Evolutionary conservation across 2,797 vertebrate species (phyloP).

Genomic region (Arnoldichthys spilopterus): DNA sequence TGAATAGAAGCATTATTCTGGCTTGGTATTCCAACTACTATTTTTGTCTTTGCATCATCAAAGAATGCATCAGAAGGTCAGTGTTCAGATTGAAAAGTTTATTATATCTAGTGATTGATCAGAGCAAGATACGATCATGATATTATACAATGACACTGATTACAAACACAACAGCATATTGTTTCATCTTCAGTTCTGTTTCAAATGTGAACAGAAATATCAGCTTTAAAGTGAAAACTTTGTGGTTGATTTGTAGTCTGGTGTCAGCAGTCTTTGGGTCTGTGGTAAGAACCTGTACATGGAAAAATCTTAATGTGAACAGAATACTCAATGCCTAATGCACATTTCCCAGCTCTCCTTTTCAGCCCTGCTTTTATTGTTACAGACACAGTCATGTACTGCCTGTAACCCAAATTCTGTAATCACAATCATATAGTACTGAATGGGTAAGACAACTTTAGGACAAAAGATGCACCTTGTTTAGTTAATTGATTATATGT

Average conservation of each 20-base stretch:
- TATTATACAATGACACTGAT: not conserved
- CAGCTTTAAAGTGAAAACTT: slow-evolving; percentile 9
- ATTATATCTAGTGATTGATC: not conserved
- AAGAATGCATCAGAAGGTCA: slow-evolving; percentile 6
- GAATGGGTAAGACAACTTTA: not conserved
- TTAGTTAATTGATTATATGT: not conserved
- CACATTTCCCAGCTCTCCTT: not conserved
- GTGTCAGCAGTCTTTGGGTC: not conserved
- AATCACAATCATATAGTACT: not conserved
- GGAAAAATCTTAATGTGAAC: not conserved
- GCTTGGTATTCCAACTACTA: slow-evolving; percentile 5
- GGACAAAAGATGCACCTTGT: not conserved
- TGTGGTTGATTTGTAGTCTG: not conserved
- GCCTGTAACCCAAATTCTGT: not conserved
- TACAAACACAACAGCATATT: not conserved
- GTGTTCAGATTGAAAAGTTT: slow-evolving; percentile 9
- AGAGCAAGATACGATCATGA: not conserved
- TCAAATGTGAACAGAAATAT: not conserved
- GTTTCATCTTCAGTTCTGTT: not conserved
- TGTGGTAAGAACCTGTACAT: not conserved
- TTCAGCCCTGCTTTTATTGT: not conserved
- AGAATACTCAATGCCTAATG: not conserved
- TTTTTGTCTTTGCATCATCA: not conserved
- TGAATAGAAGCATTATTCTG: slow-evolving; percentile 21
- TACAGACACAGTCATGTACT: not conserved